Conservation (phyloP, 2,113 vertebrate species). For the Semnornis frantzii region DNA sequence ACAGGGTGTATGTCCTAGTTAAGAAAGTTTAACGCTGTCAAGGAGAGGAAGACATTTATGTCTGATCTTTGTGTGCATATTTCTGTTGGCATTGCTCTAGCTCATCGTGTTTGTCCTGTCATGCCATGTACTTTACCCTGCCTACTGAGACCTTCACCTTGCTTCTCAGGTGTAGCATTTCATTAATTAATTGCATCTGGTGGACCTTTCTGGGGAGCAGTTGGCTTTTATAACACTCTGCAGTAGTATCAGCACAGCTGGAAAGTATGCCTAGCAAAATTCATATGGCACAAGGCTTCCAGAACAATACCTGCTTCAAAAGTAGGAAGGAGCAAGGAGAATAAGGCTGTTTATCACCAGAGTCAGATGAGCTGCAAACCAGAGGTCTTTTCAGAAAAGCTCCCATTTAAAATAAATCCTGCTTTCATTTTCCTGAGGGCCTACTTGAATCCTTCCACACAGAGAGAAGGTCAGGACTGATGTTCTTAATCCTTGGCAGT, state of each 20-base stretch:
- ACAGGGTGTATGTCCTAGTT: background rate
- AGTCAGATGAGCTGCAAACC: conserved; percentile 46
- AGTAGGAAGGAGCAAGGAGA: conserved; percentile 58
- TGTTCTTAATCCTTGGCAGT: conserved; percentile 44
- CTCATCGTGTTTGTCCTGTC: background rate
- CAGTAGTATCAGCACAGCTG: background rate
- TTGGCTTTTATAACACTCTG: conserved; percentile 27
- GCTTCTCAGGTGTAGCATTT: conserved; percentile 12
- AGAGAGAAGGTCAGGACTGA: conserved; percentile 57
- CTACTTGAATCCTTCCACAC: conserved; percentile 42
- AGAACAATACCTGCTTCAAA: conserved; percentile 55
- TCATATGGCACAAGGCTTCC: conserved; percentile 1
- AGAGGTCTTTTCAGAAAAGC: conserved; percentile 65
- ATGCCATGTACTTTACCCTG: conserved; percentile 27
- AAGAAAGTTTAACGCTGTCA: background rate
- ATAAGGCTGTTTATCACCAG: conserved; percentile 40
- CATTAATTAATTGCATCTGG: conserved; percentile 31
- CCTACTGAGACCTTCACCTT: conserved; percentile 10
- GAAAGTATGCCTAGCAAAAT: conserved; percentile 15
- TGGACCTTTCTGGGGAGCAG: conserved; percentile 11
- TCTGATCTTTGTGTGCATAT: background rate
- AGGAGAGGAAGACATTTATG: background rate
- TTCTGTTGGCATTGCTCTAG: conserved; percentile 12
- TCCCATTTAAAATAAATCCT: conserved; percentile 68
- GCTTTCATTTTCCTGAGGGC: conserved; percentile 66